These are phyloP conservation scores for Strix uralensis DNA, from an alignment of 2,113 vertebrate species.

Conservation along the genomic window DNA sequence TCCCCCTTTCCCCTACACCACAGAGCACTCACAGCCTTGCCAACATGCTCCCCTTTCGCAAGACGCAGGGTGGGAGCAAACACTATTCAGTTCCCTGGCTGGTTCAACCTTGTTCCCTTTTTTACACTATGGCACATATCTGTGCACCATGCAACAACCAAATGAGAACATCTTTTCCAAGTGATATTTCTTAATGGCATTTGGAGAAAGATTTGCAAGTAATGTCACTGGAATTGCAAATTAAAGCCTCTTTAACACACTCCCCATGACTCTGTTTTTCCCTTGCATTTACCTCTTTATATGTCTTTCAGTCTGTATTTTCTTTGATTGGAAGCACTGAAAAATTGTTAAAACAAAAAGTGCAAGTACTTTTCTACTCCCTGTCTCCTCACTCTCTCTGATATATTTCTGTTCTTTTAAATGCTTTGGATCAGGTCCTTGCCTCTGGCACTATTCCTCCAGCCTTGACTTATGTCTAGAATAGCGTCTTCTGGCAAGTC, in stretches of 20 bases:
- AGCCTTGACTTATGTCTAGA: background rate
- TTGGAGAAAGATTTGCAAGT: constrained; percentile 15
- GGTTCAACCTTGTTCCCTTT: constrained; percentile 10
- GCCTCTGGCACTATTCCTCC: background rate
- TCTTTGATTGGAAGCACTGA: background rate
- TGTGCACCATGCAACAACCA: background rate
- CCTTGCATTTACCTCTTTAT: background rate
- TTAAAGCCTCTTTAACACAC: background rate
- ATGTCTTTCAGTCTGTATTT: background rate
- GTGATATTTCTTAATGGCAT: constrained; percentile 15
- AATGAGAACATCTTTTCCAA: constrained; percentile 37
- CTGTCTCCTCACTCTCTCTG: background rate
- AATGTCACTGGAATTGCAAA: background rate
- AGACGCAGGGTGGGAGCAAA: background rate
- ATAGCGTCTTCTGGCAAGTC: background rate
- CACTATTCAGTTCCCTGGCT: background rate
- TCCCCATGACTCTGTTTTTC: background rate
- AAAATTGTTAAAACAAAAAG: background rate
- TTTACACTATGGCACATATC: constrained; percentile 36
- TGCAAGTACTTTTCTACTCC: background rate
- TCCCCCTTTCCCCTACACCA: constrained; percentile 4
- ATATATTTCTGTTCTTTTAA: constrained; percentile 6
- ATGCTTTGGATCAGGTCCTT: constrained; percentile 3
- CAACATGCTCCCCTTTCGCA: background rate
- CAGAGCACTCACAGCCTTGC: background rate